These are phyloP conservation scores for Notarius lentiginosus DNA, from an alignment of 2,113 vertebrate species.

Conservation along the genomic window DNA sequence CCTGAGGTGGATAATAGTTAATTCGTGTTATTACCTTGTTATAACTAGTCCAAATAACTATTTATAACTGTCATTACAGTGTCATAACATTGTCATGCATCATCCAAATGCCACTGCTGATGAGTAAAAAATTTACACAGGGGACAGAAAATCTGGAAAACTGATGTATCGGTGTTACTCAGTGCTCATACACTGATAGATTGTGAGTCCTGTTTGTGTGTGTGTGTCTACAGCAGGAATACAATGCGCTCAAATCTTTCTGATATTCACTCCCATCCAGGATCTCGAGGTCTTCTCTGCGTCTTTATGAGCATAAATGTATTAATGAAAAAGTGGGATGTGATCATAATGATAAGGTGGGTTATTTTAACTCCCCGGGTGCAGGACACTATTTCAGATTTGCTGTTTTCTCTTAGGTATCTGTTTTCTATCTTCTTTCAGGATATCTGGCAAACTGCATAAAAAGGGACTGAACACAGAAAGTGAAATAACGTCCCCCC, in stretches of 20 bases:
- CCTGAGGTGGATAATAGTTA: no score
- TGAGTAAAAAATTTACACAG: no score
- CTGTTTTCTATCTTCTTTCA: slow-evolving; percentile 21
- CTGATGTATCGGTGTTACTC: background rate
- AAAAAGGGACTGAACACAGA: slow-evolving; percentile 13
- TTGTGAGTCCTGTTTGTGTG: background rate
- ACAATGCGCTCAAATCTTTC: slow-evolving; percentile 34
- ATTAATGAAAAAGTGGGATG: background rate
- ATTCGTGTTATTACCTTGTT: no score
- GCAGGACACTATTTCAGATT: slow-evolving; percentile 9
- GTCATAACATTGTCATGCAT: background rate
- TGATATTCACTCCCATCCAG: slow-evolving; percentile 37
- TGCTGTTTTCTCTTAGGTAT: background rate
- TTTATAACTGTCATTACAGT: background rate
- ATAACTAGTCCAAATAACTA: background rate
- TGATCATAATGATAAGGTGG: background rate
- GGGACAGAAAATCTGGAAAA: no score
- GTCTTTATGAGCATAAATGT: slow-evolving; percentile 3
- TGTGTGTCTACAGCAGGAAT: slow-evolving; percentile 31
- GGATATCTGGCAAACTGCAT: slow-evolving; percentile 11
- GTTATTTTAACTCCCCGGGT: background rate
- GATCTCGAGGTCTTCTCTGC: slow-evolving; percentile 9
- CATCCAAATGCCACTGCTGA: no score
- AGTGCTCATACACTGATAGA: no score
- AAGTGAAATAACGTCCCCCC: slow-evolving; percentile 27